Base-by-base conservation (phyloP, 2,797 vertebrate genomes). In the Aldrovandia affinis region DNA sequence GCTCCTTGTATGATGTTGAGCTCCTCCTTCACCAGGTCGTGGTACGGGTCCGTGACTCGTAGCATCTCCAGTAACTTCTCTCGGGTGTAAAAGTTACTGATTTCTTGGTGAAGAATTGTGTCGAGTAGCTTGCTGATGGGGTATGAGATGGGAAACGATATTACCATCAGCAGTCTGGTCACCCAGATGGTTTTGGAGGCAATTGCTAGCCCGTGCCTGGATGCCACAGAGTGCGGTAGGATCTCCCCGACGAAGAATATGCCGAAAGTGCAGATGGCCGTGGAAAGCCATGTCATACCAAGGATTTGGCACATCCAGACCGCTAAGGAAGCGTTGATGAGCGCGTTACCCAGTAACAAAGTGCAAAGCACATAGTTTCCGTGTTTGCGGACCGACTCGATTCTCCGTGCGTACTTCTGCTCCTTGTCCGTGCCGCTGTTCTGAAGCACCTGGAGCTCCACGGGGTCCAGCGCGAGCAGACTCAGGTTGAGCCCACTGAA, bases 1-100 rank as follows among this genome's bases (percentile, higher is more conserved):
- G 97, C 97, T 0, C 97, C 97, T 88, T 98, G 97, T 88, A 98
- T 97, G 92, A 98, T 98, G 94, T 98, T 98, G 78, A 98, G 91
- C 92, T 98, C 97, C 89, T 97, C 97, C 61, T 97, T 97, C 42
- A 97, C 96, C 88, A 98, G 93, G 92, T 97, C 97, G 84, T 96
- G 96, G 90, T 97, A 97, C 9, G 97, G 97, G 83, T 97, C 97
- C 0, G 96, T 95, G 2, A 97, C 96, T 1, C 97, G 94, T 90
- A 98, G 94, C 86, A 97, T 97, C 94, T 97, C 97, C 90, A 98
- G 90, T 59, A 98, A 95, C 78, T 96, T 97, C 91, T 98, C 97
- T 4, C 97, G 85, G 2, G 97, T 97, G 92, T 98, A 97, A 86
- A 97, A 97, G 89, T 95, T 97, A 86, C 97, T 97, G 91, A 98